Evolutionary conservation across 1,140 invertebrate species (phyloP).

Genomic region (Panagrolaimus sp.): DNA sequence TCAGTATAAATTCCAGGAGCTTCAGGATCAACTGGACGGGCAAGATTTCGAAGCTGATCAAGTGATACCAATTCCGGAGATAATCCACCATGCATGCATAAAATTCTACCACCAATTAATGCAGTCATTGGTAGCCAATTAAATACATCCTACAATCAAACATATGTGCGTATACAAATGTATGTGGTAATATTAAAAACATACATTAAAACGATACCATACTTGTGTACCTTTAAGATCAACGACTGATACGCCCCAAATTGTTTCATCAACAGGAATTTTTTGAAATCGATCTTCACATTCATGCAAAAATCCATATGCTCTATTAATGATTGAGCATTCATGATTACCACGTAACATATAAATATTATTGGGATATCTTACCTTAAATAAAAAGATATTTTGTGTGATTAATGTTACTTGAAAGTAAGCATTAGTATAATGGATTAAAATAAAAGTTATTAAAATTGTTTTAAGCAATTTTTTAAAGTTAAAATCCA

Average conservation of each 20-base stretch:
- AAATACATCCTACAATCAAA: conserved; percentile 64
- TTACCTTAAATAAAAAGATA: too few species aligned
- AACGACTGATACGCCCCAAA: conserved; percentile 21
- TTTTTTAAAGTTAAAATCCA: too few species aligned
- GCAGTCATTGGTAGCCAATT: conserved; percentile 92
- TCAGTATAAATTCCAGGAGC: conserved; percentile 65
- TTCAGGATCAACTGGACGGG: conserved; percentile 63
- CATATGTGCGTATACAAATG: background rate
- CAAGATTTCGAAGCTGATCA: conserved; percentile 63
- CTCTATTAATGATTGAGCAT: conserved; percentile 70
- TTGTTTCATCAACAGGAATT: conserved; percentile 16
- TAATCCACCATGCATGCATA: conserved; percentile 74
- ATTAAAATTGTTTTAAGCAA: too few species aligned
- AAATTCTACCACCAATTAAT: conserved; percentile 77
- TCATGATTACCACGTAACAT: conserved; percentile 72
- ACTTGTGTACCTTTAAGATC: conserved; percentile 26
- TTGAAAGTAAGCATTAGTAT: too few species aligned
- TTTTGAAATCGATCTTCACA: conserved; percentile 64
- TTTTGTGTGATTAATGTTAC: too few species aligned
- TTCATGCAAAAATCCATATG: conserved; percentile 94
- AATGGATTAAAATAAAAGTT: too few species aligned
- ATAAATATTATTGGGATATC: conserved; percentile 87
- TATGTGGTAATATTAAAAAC: background rate
- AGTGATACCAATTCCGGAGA: conserved; percentile 63
- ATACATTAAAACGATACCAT: conserved; percentile 20